Conservation (phyloP, 2,888 invertebrate species). For the Bombylius major region DNA sequence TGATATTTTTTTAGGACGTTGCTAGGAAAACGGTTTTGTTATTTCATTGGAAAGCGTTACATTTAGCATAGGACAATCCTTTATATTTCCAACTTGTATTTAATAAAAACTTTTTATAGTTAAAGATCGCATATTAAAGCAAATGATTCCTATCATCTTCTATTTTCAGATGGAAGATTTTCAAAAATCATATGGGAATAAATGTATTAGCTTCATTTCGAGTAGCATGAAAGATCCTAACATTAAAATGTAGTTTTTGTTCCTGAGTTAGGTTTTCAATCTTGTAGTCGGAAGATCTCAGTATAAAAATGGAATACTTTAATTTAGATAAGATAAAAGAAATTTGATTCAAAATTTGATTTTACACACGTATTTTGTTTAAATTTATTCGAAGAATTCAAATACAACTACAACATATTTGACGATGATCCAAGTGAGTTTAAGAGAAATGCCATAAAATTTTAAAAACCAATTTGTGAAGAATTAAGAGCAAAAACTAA, state of each 20-base stretch:
- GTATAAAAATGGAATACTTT: background rate
- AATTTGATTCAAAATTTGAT: too few species aligned
- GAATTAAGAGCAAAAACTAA: conserved; percentile 1
- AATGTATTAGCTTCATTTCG: background rate
- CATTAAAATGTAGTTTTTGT: background rate
- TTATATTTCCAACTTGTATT: too few species aligned
- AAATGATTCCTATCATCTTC: background rate
- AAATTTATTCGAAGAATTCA: too few species aligned
- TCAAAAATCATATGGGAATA: background rate
- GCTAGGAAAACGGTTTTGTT: too few species aligned
- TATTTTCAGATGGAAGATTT: background rate
- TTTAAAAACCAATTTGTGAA: conserved; percentile 4
- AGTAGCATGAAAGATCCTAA: background rate
- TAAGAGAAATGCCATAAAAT: background rate
- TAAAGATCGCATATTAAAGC: background rate
- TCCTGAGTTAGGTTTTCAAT: background rate
- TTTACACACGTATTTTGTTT: too few species aligned
- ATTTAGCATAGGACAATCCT: too few species aligned
- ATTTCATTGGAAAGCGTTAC: too few species aligned
- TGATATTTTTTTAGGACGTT: too few species aligned
- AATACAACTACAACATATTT: too few species aligned
- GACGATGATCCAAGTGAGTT: too few species aligned
- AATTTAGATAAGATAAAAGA: too few species aligned
- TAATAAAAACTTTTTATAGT: background rate
- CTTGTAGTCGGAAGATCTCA: background rate